These are phyloP conservation scores for Drosophila yakuba DNA, from an alignment of 1,140 invertebrate species.

Conservation along the genomic window DNA sequence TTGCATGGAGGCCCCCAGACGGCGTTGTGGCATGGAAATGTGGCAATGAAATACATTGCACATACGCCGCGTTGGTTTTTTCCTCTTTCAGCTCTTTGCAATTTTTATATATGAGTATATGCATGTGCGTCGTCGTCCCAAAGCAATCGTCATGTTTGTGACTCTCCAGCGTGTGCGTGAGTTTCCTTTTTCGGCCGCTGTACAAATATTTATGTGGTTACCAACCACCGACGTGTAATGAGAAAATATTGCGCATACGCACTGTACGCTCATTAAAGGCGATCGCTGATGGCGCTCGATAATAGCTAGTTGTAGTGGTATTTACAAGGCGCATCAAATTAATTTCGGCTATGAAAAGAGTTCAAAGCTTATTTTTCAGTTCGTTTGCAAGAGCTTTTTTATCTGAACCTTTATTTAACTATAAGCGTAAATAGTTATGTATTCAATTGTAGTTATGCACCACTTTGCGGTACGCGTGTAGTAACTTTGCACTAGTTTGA, in stretches of 20 bases:
- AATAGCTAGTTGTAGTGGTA: slow-evolving; percentile 55
- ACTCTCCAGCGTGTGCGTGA: slow-evolving; percentile 40
- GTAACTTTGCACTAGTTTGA: slow-evolving; percentile 35
- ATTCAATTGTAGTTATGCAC: slow-evolving; percentile 20
- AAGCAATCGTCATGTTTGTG: slow-evolving; percentile 46
- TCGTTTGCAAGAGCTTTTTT: not conserved
- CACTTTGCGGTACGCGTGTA: slow-evolving; percentile 11
- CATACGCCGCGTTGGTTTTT: slow-evolving; percentile 38
- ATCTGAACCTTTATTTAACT: slow-evolving; percentile 2
- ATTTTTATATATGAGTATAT: slow-evolving; percentile 11
- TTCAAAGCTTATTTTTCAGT: not conserved
- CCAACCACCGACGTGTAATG: slow-evolving; percentile 33
- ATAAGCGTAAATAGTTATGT: slow-evolving; percentile 9
- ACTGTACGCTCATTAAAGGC: slow-evolving; percentile 37
- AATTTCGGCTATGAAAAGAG: slow-evolving; percentile 9
- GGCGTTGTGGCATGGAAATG: slow-evolving; percentile 37
- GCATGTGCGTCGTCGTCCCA: slow-evolving; percentile 28
- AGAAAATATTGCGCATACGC: slow-evolving; percentile 68
- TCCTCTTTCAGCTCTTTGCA: slow-evolving; percentile 10
- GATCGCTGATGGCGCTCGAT: slow-evolving; percentile 22
- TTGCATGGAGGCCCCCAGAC: slow-evolving; percentile 64
- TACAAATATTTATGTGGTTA: slow-evolving; percentile 60
- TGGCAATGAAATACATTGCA: slow-evolving; percentile 53
- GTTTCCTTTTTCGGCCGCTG: slow-evolving; percentile 24
- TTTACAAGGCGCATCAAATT: slow-evolving; percentile 54